Percentiles rank a stretch among this genome's conserved stretches.
phyloP scores from a whole-genome alignment of 2,113 vertebrate species.

The Austrofundulus limnaeus region DNA sequence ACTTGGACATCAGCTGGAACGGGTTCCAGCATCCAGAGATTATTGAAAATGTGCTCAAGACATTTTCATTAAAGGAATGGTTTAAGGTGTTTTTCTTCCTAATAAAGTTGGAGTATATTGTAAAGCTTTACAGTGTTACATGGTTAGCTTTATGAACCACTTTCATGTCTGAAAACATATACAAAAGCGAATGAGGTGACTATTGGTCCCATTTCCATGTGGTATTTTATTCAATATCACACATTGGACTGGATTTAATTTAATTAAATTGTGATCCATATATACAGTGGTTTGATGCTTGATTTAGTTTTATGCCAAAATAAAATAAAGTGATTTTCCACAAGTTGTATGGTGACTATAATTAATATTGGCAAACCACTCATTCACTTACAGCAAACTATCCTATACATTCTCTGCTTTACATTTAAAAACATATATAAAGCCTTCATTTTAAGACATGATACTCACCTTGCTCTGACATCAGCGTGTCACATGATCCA shows the following conservation, averaged over 20 bases:
- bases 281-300: not conserved
- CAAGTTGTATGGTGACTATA: not conserved
- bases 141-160: no score
- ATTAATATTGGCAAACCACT: not conserved
- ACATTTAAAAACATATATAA: not conserved
- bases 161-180: no score
- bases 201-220: no score
- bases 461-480: slow-evolving; percentile 69
- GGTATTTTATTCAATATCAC: no score
- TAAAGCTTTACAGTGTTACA: not conserved
- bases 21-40: not conserved
- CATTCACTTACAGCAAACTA: not conserved
- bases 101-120: not conserved
- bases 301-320: not conserved
- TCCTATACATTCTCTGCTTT: not conserved
- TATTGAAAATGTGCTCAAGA: not conserved
- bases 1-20: not conserved
- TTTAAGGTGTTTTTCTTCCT: not conserved
- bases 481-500: slow-evolving; percentile 59
- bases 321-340: not conserved
- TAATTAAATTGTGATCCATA: not conserved
- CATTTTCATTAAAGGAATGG: not conserved
- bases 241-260: no score
- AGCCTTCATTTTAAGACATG: not conserved
- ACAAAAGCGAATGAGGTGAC: no score